Base-by-base conservation (phyloP, 2,888 invertebrate species). In the Patella depressa region DNA sequence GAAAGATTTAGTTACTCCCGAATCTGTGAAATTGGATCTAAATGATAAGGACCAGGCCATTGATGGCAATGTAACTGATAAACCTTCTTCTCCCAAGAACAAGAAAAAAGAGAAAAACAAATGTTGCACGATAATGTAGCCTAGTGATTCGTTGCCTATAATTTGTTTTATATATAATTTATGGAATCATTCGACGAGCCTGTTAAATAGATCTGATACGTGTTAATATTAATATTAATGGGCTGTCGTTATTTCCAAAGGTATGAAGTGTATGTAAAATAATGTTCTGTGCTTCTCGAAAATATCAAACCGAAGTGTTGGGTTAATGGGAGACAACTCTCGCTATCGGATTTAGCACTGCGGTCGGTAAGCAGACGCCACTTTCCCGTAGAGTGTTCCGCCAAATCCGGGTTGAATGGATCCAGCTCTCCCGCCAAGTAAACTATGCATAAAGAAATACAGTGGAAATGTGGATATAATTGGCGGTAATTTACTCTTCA, bases 81-180 rank as follows among this genome's bases (percentile, higher is more conserved):
- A 73, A 70, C 34, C 70, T n/a, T 80, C 79, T 54, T 73, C 76
- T 24, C 76, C 72, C 7, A 79, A 84, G 75, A 85, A 84, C 76
- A 85, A 86, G 78, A 87, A 85, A 79, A 87, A 87, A 82, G 85
- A 86, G 82, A 86, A 86, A 77, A 83, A 87, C 81, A 86, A 86
- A 74, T 87, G 87, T 79, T 87, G 87, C 81, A 75, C 78, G 53
- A 78, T 87, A 45, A 86, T 86, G 87, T 87, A 86, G 84, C 78
- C 54, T 71, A 34, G n/a, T 45, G 15, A 24, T 24, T n/a, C 57
- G 45, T 59, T 76, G 53, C 76, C 72, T 75, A 69, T 75, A 24
- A 24, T 53, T 69, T 53, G 53, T 53, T 65, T 59, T 74, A 34
- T 70, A 70, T 70, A 70, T 74, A 54, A 65, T 65, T 24, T 65